These are phyloP conservation scores for Drosophila antonietae DNA, from an alignment of 2,888 invertebrate genomes.

Conservation along the genomic window DNA sequence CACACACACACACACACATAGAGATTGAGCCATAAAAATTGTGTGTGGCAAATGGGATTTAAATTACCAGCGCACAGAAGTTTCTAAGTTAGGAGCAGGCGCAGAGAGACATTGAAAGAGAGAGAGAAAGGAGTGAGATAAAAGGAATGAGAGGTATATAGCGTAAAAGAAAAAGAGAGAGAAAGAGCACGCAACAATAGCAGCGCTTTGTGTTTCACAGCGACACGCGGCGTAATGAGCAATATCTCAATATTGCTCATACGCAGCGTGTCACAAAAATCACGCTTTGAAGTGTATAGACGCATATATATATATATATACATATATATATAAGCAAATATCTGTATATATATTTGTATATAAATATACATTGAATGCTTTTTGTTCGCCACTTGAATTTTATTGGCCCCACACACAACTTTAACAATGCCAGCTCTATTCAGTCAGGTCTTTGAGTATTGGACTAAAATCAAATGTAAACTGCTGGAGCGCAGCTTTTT, in stretches of 20 bases:
- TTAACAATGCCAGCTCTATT: constrained; percentile 48
- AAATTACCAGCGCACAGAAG: constrained; percentile 66
- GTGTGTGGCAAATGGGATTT: constrained; percentile 69
- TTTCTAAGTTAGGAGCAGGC: constrained; percentile 66
- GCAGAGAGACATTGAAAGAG: constrained; percentile 28
- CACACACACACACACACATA: constrained; percentile 10
- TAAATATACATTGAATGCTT: constrained; percentile 32
- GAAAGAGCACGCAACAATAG: constrained; percentile 16
- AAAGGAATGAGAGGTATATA: background rate
- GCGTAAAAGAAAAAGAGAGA: background rate
- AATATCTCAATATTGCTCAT: constrained; percentile 65
- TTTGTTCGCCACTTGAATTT: constrained; percentile 58
- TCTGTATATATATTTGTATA: background rate
- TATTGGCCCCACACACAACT: constrained; percentile 37
- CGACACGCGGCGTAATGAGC: constrained; percentile 67
- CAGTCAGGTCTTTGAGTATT: constrained; percentile 15
- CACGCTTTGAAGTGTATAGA: constrained; percentile 37
- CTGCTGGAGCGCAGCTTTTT: constrained; percentile 31
- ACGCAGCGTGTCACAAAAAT: constrained; percentile 60
- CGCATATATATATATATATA: constrained; percentile 2
- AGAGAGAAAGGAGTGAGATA: no score
- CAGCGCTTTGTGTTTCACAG: constrained; percentile 46
- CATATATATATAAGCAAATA: constrained; percentile 6
- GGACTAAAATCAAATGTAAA: constrained; percentile 30
- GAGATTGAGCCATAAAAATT: constrained; percentile 59